Evolutionary conservation across 2,113 vertebrate species (phyloP), one percentile per base, ranked within the genome.

Genomic region (Peromyscus leucopus): DNA sequence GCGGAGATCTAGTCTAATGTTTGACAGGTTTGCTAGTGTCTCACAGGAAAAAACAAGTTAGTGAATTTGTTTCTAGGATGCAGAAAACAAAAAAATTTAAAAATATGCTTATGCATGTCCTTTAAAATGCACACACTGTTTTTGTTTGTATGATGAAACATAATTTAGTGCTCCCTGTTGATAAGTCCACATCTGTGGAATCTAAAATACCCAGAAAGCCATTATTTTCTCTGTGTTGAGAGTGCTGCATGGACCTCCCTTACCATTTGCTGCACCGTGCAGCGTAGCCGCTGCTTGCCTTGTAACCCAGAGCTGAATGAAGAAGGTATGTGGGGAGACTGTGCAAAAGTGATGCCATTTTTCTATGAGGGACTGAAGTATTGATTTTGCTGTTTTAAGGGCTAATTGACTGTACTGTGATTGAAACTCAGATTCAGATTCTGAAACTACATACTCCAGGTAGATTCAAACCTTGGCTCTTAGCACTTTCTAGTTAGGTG

Each of bases 11-110:
- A 11, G 91, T 75, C 39, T 93, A n/a, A 36, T 93, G n/a, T 71
- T 96, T 87, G 57, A 65, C 12, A 48, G 84, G 93, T 80, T 82
- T 88, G 22, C 88, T 85, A 89, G 24, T 94, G 2, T 90, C 24
- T 87, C 21, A 96, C 76, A 79, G 74, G 24, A 93, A 93, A 91
- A 90, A 48, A 83, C 19, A 69, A 31, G 79, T 71, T 90, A 92
- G 3, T 92, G 39, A 89, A 76, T 95, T 36, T 94, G 3, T 86
- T 76, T 96, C 59, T 75, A 76, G 39, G 93, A 92, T 79, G 48
- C 71, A 74, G 24, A 92, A 78, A 59, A 28, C 91, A 51, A 6
- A 85, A 74, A 85, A 57, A 61, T 31, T 59, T 28, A 24, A 82
- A 31, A 82, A 80, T 78, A 8, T 31, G 36, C 36, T 84, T 46